Conservation (phyloP, 2,888 invertebrate genomes). For the Campoplex capitator region DNA sequence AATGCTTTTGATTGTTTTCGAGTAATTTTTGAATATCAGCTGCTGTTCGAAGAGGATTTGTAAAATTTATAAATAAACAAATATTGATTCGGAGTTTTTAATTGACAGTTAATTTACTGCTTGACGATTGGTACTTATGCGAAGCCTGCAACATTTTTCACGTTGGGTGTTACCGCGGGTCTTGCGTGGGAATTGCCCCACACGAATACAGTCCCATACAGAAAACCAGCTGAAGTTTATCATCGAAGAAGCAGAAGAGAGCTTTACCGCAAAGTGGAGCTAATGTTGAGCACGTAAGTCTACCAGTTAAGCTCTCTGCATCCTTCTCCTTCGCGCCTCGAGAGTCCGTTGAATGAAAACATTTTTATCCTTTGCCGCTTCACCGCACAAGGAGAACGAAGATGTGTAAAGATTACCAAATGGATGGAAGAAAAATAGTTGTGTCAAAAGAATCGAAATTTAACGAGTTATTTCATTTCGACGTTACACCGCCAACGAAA, state of each 20-base stretch:
- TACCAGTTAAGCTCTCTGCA: constrained; percentile 21
- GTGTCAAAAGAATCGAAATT: not conserved
- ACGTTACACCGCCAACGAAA: not conserved
- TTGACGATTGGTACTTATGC: constrained; percentile 86
- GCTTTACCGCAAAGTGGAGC: constrained; percentile 88
- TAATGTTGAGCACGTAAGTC: constrained; percentile 88
- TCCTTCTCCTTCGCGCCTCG: not conserved
- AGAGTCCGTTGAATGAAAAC: constrained; percentile 13
- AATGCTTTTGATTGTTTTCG: not conserved
- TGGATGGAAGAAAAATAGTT: not conserved
- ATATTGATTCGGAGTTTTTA: not conserved
- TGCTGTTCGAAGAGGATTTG: not conserved
- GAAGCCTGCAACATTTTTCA: constrained; percentile 87
- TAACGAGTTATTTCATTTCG: not conserved
- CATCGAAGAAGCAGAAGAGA: constrained; percentile 88
- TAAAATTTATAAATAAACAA: not conserved
- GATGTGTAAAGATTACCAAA: not conserved
- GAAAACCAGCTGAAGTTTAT: constrained; percentile 84
- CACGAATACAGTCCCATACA: constrained; percentile 83
- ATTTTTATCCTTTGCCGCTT: constrained; percentile 26
- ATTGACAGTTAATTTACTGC: constrained; percentile 87
- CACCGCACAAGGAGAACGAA: constrained; percentile 8
- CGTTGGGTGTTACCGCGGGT: constrained; percentile 91
- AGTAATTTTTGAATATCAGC: not conserved
- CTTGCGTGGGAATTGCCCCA: constrained; percentile 92